These are phyloP conservation scores for Hetaerina americana DNA, from an alignment of 1,140 invertebrate genomes.

Conservation along the genomic window DNA sequence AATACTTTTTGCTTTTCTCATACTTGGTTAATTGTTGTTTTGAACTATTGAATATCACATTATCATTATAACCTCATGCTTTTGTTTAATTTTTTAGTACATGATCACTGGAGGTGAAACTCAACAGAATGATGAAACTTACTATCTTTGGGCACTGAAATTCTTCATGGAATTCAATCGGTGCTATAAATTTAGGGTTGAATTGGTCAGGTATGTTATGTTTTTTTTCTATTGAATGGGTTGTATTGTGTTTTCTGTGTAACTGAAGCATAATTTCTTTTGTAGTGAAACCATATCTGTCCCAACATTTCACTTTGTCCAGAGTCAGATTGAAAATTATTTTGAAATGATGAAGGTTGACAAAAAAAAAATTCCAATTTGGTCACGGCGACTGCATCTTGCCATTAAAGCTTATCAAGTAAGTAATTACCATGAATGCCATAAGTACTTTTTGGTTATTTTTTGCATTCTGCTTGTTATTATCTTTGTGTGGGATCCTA, in stretches of 20 bases:
- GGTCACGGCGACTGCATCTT: constrained; percentile 74
- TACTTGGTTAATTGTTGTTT: too few species aligned
- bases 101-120: constrained; percentile 12
- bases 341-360: constrained; percentile 76
- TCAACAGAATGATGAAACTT: constrained; percentile 68
- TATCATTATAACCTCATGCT: too few species aligned
- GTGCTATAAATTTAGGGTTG: constrained; percentile 66
- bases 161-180: constrained; percentile 98
- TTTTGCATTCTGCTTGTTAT: too few species aligned
- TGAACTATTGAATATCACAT: too few species aligned
- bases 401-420: constrained; percentile 56
- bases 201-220: constrained; percentile 63
- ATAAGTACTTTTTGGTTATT: too few species aligned
- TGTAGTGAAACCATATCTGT: constrained; percentile 79
- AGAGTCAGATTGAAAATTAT: constrained; percentile 80
- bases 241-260: constrained; percentile 13
- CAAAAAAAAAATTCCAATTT: constrained; percentile 69
- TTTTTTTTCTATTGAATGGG: neutral
- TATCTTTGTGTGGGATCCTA: too few species aligned
- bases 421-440: too few species aligned
- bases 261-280: constrained; percentile 18
- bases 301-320: constrained; percentile 81
- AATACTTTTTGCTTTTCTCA: too few species aligned
- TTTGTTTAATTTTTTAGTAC: too few species aligned
- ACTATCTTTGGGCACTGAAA: constrained; percentile 84